Percentiles rank a stretch among this genome's conserved stretches.
These are phyloP conservation scores for Chaetorhynchus papuensis DNA, from an alignment of 2,113 vertebrate genomes.

Conservation along the genomic window DNA sequence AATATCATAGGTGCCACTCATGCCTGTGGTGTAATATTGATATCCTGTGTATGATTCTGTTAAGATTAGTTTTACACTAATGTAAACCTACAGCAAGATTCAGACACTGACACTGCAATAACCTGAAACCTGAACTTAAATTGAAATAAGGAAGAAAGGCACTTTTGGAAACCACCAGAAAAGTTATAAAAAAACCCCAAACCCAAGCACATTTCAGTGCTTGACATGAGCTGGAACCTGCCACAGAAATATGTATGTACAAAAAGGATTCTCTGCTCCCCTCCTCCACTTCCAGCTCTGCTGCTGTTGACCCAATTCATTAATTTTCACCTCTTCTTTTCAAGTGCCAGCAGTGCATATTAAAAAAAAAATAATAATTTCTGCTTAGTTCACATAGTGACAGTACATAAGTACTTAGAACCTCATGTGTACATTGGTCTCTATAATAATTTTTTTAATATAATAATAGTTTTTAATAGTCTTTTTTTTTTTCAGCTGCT, in stretches of 20 bases:
- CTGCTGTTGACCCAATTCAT: background rate
- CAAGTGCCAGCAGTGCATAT: background rate
- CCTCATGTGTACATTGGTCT: background rate
- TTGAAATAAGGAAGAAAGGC: background rate
- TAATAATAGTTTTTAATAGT: too few species aligned
- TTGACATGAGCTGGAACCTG: background rate
- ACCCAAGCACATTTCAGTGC: background rate
- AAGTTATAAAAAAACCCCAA: background rate
- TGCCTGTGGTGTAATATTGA: background rate
- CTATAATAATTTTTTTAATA: background rate
- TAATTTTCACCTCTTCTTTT: background rate
- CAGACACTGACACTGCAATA: background rate
- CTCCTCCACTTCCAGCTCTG: background rate
- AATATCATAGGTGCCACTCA: background rate
- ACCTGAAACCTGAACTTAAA: background rate
- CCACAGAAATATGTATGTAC: background rate
- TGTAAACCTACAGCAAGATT: background rate
- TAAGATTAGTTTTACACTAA: background rate
- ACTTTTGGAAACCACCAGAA: background rate
- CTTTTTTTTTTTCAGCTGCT: background rate
- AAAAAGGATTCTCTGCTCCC: background rate
- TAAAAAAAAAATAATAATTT: background rate
- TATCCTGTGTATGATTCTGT: background rate
- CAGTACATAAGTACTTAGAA: background rate
- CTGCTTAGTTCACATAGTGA: background rate